Evolutionary conservation across 2,888 invertebrate genomes (phyloP).

Genomic region (Caenorhabditis zanzibari): DNA sequence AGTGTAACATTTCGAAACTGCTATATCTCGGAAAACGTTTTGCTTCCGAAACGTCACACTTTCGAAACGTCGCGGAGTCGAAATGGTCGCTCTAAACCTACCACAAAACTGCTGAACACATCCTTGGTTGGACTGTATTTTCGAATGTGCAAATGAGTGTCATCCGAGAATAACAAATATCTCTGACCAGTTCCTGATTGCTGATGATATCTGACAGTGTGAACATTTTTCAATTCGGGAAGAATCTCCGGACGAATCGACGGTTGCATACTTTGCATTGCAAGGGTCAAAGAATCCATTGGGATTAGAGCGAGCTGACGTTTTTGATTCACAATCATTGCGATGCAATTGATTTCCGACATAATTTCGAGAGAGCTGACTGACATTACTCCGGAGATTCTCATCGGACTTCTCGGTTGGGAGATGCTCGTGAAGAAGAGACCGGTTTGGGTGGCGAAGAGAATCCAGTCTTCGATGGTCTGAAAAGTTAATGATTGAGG

Average conservation of each 20-base stretch:
- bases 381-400: slow-evolving; percentile 73
- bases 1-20: too few species aligned
- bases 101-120: slow-evolving; percentile 74
- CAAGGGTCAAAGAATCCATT: slow-evolving; percentile 62
- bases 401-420: slow-evolving; percentile 73
- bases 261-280: slow-evolving; percentile 63
- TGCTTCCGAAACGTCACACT: too few species aligned
- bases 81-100: slow-evolving; percentile 65
- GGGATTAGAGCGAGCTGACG: slow-evolving; percentile 65
- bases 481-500: too few species aligned
- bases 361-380: slow-evolving; percentile 72
- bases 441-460: slow-evolving; percentile 78
- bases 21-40: too few species aligned
- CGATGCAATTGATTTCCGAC: slow-evolving; percentile 68
- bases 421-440: slow-evolving; percentile 76
- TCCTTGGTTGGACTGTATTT: slow-evolving; percentile 76
- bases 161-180: slow-evolving; percentile 67
- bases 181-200: slow-evolving; percentile 42
- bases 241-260: slow-evolving; percentile 68
- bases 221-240: slow-evolving; percentile 53
- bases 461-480: slow-evolving; percentile 74
- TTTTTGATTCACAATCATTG: slow-evolving; percentile 55
- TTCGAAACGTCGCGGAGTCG: too few species aligned
- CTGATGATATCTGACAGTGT: slow-evolving; percentile 58
- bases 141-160: slow-evolving; percentile 75